Percentiles rank a stretch among this genome's conserved stretches.
Conservation (phyloP, 2,797 vertebrate genomes). For the Anguilla anguilla region DNA sequence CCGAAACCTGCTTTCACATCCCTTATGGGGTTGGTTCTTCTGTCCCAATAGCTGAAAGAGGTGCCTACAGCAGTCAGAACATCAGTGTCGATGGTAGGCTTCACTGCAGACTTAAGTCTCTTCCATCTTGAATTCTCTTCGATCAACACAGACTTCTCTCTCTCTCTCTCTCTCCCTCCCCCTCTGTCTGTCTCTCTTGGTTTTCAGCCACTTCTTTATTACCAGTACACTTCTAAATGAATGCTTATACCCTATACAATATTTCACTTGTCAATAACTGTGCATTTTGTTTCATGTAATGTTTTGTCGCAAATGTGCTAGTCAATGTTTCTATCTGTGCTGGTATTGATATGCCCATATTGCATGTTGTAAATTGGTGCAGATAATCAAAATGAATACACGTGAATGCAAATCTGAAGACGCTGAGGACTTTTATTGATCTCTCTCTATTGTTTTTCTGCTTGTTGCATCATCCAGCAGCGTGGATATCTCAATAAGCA, state of each 20-base stretch:
- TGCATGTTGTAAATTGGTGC: background rate
- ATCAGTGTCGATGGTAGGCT: background rate
- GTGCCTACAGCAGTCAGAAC: background rate
- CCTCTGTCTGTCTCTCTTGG: background rate
- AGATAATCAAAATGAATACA: background rate
- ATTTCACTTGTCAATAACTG: background rate
- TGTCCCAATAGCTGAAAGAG: background rate
- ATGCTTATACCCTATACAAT: background rate
- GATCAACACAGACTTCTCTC: background rate
- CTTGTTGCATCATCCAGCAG: background rate
- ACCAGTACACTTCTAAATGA: background rate
- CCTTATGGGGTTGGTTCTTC: background rate
- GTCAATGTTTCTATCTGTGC: background rate
- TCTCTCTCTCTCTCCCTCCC: background rate
- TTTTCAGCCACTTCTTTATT: background rate
- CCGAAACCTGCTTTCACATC: background rate
- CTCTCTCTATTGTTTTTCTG: background rate
- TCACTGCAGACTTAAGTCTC: background rate
- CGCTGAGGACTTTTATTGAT: background rate
- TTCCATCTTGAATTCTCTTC: no score
- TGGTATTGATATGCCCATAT: background rate
- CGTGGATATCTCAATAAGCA: conserved; percentile 11
- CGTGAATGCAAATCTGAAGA: background rate
- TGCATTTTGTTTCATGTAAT: background rate
- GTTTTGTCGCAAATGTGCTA: background rate